Evolutionary conservation across 2,888 invertebrate species (phyloP).

Genomic region (Rhagium mordax): DNA sequence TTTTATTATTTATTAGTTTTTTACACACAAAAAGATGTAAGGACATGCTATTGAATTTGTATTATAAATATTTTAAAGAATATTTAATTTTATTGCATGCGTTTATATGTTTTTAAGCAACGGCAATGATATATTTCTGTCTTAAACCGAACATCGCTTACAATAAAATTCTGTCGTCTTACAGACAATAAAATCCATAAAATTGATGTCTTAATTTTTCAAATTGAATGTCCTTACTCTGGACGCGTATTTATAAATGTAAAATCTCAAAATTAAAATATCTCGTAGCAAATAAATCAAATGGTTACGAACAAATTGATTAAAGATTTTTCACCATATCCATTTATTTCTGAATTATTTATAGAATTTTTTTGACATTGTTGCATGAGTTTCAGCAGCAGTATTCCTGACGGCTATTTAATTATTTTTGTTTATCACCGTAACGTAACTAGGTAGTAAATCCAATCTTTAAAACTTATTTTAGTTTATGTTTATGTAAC

Average conservation of each 20-base stretch:
- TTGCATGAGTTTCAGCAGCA: slow-evolving; percentile 9
- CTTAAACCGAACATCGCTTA: background rate
- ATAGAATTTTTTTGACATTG: slow-evolving; percentile 18
- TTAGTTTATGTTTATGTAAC: slow-evolving; percentile 37
- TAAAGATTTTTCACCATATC: slow-evolving; percentile 6
- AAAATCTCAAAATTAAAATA: background rate
- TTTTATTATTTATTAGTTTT: too few species aligned
- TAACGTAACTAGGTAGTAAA: slow-evolving; percentile 33
- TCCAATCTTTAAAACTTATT: slow-evolving; percentile 35
- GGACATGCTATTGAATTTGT: too few species aligned
- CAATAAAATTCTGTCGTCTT: background rate
- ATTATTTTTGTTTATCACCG: slow-evolving; percentile 37
- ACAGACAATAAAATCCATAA: background rate
- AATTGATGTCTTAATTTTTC: background rate
- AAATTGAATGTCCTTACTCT: background rate
- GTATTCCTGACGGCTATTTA: slow-evolving; percentile 24
- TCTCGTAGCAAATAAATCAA: background rate
- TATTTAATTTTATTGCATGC: background rate
- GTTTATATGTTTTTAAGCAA: background rate
- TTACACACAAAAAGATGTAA: too few species aligned
- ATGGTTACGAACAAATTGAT: slow-evolving; percentile 1
- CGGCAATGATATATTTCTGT: background rate
- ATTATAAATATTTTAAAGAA: background rate
- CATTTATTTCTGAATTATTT: slow-evolving; percentile 12
- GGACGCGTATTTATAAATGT: background rate